phyloP scores from a whole-genome alignment of 2,113 vertebrate genomes.

The Antigone vipio region DNA sequence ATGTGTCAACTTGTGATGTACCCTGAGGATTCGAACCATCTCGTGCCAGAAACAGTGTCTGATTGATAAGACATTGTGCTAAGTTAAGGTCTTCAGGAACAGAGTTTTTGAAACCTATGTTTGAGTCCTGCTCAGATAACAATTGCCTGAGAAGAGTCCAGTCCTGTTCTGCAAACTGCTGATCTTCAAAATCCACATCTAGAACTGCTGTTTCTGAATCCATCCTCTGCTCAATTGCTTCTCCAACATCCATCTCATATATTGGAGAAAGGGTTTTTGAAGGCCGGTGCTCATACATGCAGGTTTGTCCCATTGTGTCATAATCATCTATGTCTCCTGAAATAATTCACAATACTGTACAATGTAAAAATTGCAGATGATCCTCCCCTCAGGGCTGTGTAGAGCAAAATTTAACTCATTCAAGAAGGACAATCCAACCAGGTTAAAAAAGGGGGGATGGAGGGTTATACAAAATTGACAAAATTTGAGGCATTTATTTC shows the following conservation, averaged over 20 bases:
- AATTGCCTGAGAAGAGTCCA: conserved; percentile 93
- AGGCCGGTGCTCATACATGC: conserved; percentile 90
- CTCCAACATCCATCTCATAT: conserved; percentile 92
- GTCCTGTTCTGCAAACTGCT: conserved; percentile 91
- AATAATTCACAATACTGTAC: conserved; percentile 99
- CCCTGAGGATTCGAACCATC: conserved; percentile 87
- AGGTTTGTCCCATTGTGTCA: conserved; percentile 96
- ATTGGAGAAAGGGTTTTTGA: conserved; percentile 97
- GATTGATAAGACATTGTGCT: conserved; percentile 98
- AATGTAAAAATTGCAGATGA: conserved; percentile 90
- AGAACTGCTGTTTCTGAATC: conserved; percentile 79
- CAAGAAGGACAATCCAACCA: conserved; percentile 68
- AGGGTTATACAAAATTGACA: conserved; percentile 74
- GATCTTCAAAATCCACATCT: conserved; percentile 77
- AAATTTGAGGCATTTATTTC: conserved; percentile 72
- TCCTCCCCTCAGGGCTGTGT: conserved; percentile 73
- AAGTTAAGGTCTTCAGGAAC: conserved; percentile 96
- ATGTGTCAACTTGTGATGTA: conserved; percentile 85
- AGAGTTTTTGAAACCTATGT: conserved; percentile 88
- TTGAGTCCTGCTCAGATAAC: conserved; percentile 90
- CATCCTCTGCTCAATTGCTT: conserved; percentile 86
- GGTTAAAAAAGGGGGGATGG: conserved; percentile 53
- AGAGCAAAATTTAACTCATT: conserved; percentile 75
- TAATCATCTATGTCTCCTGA: conserved; percentile 98
- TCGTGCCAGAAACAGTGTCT: conserved; percentile 91